A percentile compares a stretch with the other conserved stretches of the same genome.
phyloP scores from a whole-genome alignment of 2,113 vertebrate species.

The Uria aalge region DNA sequence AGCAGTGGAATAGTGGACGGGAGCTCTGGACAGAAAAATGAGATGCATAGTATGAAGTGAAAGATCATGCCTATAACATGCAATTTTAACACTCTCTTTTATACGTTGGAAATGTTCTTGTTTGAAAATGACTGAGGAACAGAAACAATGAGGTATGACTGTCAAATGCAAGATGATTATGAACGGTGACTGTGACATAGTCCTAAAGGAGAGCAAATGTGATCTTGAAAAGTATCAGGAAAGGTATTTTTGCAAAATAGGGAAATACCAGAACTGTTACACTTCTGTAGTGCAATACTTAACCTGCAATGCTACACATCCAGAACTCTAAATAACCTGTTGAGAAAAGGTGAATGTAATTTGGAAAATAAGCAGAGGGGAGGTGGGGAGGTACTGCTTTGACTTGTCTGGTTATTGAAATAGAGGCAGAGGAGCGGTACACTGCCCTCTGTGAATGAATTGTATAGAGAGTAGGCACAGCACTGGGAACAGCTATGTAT shows the following conservation, averaged over 20 bases:
- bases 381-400: background rate
- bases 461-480: background rate
- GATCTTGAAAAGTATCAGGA: background rate
- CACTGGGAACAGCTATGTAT: background rate
- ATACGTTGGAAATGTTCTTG: background rate
- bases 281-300: background rate
- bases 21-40: background rate
- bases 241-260: background rate
- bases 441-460: background rate
- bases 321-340: background rate
- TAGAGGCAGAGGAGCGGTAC: background rate
- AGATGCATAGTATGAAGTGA: background rate
- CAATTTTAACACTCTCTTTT: background rate
- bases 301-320: background rate
- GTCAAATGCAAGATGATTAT: background rate
- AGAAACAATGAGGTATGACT: background rate
- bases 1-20: background rate
- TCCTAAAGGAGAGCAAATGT: background rate
- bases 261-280: background rate
- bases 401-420: background rate
- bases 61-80: background rate
- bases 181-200: background rate
- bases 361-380: background rate
- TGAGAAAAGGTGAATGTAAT: background rate
- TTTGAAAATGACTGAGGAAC: background rate